Conservation (phyloP, 2,888 invertebrate species). For the Sacculina carcini region DNA sequence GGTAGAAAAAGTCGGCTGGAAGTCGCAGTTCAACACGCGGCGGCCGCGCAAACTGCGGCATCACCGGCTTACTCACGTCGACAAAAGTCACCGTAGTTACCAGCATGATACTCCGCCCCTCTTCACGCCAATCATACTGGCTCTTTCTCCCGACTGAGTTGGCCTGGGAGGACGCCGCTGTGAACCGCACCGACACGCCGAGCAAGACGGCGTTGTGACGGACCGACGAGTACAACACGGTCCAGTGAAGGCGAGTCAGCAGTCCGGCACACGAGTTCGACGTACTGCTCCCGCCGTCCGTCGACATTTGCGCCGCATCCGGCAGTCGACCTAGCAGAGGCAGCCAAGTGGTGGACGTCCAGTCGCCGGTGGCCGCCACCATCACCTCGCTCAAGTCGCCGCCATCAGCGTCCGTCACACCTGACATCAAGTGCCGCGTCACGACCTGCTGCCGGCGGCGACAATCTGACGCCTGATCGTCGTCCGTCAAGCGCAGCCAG, state of each 20-base stretch:
- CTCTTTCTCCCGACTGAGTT: too few species aligned
- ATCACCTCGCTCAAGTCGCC: background rate
- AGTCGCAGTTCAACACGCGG: conserved; percentile 36
- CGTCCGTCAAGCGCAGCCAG: background rate
- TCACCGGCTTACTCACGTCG: conserved; percentile 26
- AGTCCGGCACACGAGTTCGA: background rate
- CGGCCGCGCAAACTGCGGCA: conserved; percentile 28
- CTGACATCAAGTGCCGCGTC: background rate
- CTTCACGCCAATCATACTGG: too few species aligned
- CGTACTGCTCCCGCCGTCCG: too few species aligned
- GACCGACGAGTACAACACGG: background rate
- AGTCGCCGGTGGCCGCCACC: background rate
- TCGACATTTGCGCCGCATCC: too few species aligned
- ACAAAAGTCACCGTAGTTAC: conserved; percentile 23
- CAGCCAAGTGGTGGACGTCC: too few species aligned
- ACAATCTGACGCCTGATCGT: background rate
- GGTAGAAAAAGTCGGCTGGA: conserved; percentile 46
- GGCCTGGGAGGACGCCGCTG: too few species aligned
- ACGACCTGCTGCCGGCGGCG: background rate
- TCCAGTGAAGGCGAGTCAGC: background rate
- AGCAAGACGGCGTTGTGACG: too few species aligned
- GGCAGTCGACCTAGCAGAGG: background rate
- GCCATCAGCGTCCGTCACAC: background rate
- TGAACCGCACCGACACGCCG: too few species aligned
- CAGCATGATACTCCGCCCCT: conserved; percentile 18